Percentiles rank a stretch among this genome's conserved stretches.
phyloP scores from a whole-genome alignment of 1,140 invertebrate genomes.

The Macrotrachela quadricornifera region DNA sequence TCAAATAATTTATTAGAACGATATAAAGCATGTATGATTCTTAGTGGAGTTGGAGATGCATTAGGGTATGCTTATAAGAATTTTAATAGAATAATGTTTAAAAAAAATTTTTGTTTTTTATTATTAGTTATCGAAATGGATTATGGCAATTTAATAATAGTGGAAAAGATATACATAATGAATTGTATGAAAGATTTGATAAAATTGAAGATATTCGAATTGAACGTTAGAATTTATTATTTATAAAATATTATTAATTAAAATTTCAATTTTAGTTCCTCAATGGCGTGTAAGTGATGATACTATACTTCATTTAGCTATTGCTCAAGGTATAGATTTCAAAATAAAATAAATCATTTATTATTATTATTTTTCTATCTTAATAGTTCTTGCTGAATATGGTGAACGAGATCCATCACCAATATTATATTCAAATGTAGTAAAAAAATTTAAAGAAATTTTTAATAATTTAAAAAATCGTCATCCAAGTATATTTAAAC shows the following conservation, averaged over 20 bases:
- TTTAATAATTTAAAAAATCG: too few species aligned
- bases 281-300: slow-evolving; percentile 15
- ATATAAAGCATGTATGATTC: slow-evolving; percentile 16
- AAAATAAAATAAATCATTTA: too few species aligned
- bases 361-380: too few species aligned
- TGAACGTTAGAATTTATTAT: background rate
- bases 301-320: slow-evolving; percentile 15
- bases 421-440: too few species aligned
- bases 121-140: slow-evolving; percentile 15
- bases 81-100: too few species aligned
- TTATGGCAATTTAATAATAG: slow-evolving; percentile 19
- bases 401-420: too few species aligned
- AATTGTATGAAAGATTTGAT: slow-evolving; percentile 13
- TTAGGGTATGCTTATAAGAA: slow-evolving; percentile 10
- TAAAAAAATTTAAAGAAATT: too few species aligned
- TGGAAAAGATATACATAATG: slow-evolving; percentile 15
- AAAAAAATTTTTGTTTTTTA: background rate
- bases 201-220: slow-evolving; percentile 11
- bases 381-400: too few species aligned
- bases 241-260: background rate
- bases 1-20: background rate
- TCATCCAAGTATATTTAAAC: too few species aligned
- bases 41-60: slow-evolving; percentile 21
- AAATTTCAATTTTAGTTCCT: slow-evolving; percentile 4
- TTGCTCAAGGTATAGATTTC: slow-evolving; percentile 7